Percentiles rank a stretch among this genome's conserved stretches.
phyloP scores from a whole-genome alignment of 2,888 invertebrate species.

The Hydraecia micacea region DNA sequence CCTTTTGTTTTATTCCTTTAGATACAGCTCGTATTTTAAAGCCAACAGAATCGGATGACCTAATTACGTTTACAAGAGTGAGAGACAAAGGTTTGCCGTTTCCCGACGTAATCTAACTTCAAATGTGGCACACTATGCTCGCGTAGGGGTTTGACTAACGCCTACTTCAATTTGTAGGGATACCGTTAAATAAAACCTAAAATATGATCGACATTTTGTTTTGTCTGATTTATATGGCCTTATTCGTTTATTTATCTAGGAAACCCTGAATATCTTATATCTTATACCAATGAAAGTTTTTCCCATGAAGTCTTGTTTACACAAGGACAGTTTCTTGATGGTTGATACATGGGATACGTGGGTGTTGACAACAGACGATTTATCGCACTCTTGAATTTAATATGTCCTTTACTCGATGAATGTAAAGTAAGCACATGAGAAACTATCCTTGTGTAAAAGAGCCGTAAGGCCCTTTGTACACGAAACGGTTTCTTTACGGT shows the following conservation, averaged over 20 bases:
- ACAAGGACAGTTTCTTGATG: not conserved
- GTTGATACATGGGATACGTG: no score
- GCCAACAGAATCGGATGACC: conserved; percentile 42
- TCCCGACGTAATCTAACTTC: conserved; percentile 33
- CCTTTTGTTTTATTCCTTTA: conserved; percentile 41
- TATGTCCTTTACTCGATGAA: not conserved
- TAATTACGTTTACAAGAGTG: conserved; percentile 52
- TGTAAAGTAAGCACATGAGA: not conserved
- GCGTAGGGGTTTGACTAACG: conserved; percentile 19
- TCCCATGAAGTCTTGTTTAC: not conserved
- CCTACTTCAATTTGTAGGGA: conserved; percentile 27
- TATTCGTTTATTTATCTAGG: not conserved
- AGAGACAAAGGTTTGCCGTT: conserved; percentile 43
- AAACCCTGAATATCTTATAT: not conserved
- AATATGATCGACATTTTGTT: conserved; percentile 27
- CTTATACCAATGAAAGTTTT: not conserved
- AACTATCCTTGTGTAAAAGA: not conserved
- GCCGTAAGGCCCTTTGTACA: not conserved
- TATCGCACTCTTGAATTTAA: not conserved
- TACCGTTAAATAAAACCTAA: conserved; percentile 8
- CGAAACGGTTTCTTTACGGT: no score
- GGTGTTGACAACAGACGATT: no score
- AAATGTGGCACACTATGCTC: conserved; percentile 16
- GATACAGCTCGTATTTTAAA: conserved; percentile 40
- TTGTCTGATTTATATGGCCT: not conserved